phyloP scores from a whole-genome alignment of 1,140 invertebrate genomes.

The Ceratosolen fusciceps region DNA sequence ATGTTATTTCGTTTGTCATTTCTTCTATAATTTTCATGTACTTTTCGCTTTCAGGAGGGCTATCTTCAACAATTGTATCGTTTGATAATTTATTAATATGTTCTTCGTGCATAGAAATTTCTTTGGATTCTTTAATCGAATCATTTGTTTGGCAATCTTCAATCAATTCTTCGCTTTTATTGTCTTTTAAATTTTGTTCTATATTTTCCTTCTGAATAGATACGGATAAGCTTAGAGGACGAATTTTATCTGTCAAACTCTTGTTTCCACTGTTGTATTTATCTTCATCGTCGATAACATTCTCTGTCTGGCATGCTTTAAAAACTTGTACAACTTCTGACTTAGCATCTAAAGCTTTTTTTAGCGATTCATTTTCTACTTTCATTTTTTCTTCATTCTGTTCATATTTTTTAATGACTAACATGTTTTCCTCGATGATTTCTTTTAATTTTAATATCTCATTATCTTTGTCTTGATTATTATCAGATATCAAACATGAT shows the following conservation, averaged over 20 bases:
- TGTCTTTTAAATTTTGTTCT: conserved; percentile 14
- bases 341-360: conserved; percentile 13
- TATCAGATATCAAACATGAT: not conserved
- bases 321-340: conserved; percentile 30
- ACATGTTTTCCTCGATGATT: conserved; percentile 37
- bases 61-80: conserved; percentile 9
- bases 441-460: conserved; percentile 41
- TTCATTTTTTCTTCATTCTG: conserved; percentile 30
- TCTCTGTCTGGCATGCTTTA: conserved; percentile 31
- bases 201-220: too few species aligned
- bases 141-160: conserved; percentile 20
- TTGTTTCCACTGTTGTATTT: too few species aligned
- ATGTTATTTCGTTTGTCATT: conserved; percentile 5
- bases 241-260: too few species aligned
- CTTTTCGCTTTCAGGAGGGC: conserved; percentile 45
- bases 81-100: conserved; percentile 26
- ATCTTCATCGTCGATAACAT: not conserved
- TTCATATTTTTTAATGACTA: conserved; percentile 42
- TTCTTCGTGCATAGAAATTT: not conserved
- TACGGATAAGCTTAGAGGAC: too few species aligned
- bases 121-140: not conserved
- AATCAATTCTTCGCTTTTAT: conserved; percentile 33
- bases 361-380: conserved; percentile 35
- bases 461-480: conserved; percentile 29
- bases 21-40: conserved; percentile 36